These are phyloP conservation scores for Pampusana beccarii DNA, from an alignment of 2,113 vertebrate genomes.

Conservation along the genomic window DNA sequence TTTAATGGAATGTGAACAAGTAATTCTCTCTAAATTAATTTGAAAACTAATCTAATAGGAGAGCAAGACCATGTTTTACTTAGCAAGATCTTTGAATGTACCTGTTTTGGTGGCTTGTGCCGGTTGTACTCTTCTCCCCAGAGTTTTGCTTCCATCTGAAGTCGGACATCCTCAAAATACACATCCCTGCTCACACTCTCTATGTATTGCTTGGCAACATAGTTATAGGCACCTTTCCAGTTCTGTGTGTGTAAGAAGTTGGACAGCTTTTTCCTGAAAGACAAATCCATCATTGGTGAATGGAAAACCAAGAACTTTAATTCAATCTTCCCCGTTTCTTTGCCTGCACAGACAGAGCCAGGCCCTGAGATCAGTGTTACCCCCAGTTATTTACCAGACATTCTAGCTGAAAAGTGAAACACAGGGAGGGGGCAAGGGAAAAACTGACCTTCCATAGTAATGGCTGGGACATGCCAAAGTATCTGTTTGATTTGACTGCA, in stretches of 20 bases:
- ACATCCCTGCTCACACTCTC: constrained; percentile 86
- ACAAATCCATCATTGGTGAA: accelerated
- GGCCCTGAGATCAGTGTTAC: not conserved
- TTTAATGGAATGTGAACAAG: not conserved
- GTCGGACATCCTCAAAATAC: constrained; percentile 94
- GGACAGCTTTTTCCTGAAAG: constrained; percentile 92
- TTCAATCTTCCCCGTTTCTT: not conserved
- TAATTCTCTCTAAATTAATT: not conserved
- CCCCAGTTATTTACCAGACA: not conserved
- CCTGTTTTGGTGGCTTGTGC: constrained; percentile 96
- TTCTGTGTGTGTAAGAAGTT: constrained; percentile 94
- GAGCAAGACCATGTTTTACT: not conserved
- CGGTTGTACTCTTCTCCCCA: constrained; percentile 98
- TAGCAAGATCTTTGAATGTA: constrained; percentile 21
- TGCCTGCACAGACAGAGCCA: not conserved
- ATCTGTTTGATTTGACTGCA: not conserved
- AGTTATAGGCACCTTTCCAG: constrained; percentile 95
- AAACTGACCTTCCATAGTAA: not conserved
- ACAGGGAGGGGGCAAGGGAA: not conserved
- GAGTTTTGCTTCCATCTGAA: constrained; percentile 98
- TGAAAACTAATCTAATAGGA: not conserved
- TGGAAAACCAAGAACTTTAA: not conserved
- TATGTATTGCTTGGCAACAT: constrained; percentile 93
- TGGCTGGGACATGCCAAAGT: not conserved
- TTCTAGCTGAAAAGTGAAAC: not conserved